phyloP scores from a whole-genome alignment of 2,888 invertebrate species.

The Volucella inanis region DNA sequence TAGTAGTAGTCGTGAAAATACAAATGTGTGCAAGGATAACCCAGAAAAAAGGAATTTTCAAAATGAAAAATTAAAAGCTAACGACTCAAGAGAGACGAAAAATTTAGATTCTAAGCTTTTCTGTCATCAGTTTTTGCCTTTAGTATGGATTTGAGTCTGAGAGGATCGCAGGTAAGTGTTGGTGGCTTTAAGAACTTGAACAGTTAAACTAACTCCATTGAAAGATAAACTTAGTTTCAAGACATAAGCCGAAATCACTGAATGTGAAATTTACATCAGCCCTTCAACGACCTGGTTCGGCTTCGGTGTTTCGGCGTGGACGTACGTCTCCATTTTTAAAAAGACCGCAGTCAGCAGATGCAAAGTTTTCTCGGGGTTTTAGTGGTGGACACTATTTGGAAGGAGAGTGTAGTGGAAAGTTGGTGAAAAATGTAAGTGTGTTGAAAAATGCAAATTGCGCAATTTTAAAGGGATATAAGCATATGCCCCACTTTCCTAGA shows the following conservation, averaged over 20 bases:
- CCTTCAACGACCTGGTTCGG: conserved; percentile 81
- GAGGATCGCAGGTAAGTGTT: conserved; percentile 81
- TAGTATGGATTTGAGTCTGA: conserved; percentile 83
- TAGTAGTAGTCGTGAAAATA: conserved; percentile 46
- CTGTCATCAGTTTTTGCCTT: conserved; percentile 12
- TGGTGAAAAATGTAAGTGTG: conserved; percentile 72
- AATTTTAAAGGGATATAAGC: conserved; percentile 71
- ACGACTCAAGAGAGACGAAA: conserved; percentile 32
- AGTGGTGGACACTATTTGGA: conserved; percentile 76
- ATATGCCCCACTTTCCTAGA: conserved; percentile 42
- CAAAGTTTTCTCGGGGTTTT: conserved; percentile 79
- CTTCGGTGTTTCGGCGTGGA: conserved; percentile 80
- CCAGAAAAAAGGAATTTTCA: conserved; percentile 5
- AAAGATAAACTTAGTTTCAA: conserved; percentile 83
- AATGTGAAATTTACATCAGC: conserved; percentile 79
- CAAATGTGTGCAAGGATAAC: conserved; percentile 23
- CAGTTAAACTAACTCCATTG: conserved; percentile 34
- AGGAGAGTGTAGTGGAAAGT: conserved; percentile 62
- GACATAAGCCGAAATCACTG: conserved; percentile 80
- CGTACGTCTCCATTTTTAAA: conserved; percentile 79
- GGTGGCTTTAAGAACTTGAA: not conserved
- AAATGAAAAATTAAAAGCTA: conserved; percentile 57
- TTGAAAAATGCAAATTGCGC: conserved; percentile 51
- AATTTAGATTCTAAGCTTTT: conserved; percentile 77
- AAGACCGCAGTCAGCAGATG: conserved; percentile 82